Conservation (phyloP, 2,888 invertebrate genomes). For the Eupithecia insigniata region DNA sequence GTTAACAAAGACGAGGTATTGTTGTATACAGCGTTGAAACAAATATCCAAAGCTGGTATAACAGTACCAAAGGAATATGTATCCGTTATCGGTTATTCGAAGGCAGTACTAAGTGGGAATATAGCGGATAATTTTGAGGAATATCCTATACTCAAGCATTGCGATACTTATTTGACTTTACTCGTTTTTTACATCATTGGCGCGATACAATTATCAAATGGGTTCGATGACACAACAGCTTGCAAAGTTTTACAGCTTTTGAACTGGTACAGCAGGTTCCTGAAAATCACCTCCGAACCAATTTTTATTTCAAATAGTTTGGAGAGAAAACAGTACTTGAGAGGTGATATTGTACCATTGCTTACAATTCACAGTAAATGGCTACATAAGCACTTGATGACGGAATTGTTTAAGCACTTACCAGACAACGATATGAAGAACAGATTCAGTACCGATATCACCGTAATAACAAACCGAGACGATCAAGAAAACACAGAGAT, state of each 20-base stretch:
- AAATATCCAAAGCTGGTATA: constrained; percentile 45
- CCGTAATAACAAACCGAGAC: constrained; percentile 48
- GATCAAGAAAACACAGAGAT: constrained; percentile 59
- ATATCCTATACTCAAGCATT: constrained; percentile 82
- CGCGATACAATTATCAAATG: constrained; percentile 58
- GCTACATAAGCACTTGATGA: constrained; percentile 86
- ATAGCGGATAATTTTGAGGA: constrained; percentile 78
- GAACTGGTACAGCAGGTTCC: constrained; percentile 82
- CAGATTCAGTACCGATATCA: constrained; percentile 50
- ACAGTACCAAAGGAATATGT: constrained; percentile 51
- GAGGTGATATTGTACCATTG: constrained; percentile 84
- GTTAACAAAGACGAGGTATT: constrained; percentile 74
- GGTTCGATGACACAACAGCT: constrained; percentile 66
- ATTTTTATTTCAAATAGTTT: constrained; percentile 63
- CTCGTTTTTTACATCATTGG: constrained; percentile 62
- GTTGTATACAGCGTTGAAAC: constrained; percentile 46
- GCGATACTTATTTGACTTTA: constrained; percentile 74
- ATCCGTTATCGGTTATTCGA: constrained; percentile 80
- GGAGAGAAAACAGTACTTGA: constrained; percentile 65
- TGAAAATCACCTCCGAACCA: constrained; percentile 66
- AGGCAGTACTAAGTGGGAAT: constrained; percentile 70
- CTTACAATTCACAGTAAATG: constrained; percentile 89
- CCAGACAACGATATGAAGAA: constrained; percentile 47
- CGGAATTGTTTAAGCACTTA: constrained; percentile 57
- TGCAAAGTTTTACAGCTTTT: constrained; percentile 76